Evolutionary conservation across 2,888 invertebrate genomes (phyloP), one percentile per base, ranked within the genome.

Genomic region (Poecilus cupreus): DNA sequence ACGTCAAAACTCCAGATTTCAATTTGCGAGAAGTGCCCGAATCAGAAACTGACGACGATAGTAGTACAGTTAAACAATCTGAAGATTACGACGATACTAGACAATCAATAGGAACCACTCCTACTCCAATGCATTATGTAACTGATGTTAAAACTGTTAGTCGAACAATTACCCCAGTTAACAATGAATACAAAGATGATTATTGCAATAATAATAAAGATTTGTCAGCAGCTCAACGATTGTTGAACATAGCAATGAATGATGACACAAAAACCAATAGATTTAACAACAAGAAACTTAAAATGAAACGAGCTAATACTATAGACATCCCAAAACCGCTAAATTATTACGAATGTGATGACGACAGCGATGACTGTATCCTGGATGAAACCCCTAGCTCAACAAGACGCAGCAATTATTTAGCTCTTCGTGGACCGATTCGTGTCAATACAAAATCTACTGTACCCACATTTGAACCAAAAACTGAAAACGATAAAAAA

Each of bases 261-360:
- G 89, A 89, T 37, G 80, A 83, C 4, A 70, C 78, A n/a, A 83
- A 83, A 82, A 85, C 88, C 0, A 89, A 88, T 83, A 87, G 91
- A 82, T 93, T 92, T 84, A 90, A 90, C 72, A 92, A 90, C 82
- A 94, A 94, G 85, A 95, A 95, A 86, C 90, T 93, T 22, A 93
- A 94, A 85, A 95, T 96, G 93, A 96, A 96, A 88, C 92, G 96
- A 13, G 96, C 96, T 2, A 97, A 97, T 85, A 97, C 97, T 0
- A 96, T 96, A 83, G 96, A 96, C 86, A 96, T 96, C 87, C 96
- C 96, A 0, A 95, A 95, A 85, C 92, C 93, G 0, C 84, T 91
- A 89, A 88, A 88, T 79, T 89, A 89, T 83, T 89, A 89, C 60
- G 88, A 88, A 77, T 88, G 88, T 82, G 89, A 89, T 81, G 90